These are phyloP conservation scores for Xiphorhynchus erythropygius DNA, from an alignment of 2,797 vertebrate genomes.

Conservation along the genomic window DNA sequence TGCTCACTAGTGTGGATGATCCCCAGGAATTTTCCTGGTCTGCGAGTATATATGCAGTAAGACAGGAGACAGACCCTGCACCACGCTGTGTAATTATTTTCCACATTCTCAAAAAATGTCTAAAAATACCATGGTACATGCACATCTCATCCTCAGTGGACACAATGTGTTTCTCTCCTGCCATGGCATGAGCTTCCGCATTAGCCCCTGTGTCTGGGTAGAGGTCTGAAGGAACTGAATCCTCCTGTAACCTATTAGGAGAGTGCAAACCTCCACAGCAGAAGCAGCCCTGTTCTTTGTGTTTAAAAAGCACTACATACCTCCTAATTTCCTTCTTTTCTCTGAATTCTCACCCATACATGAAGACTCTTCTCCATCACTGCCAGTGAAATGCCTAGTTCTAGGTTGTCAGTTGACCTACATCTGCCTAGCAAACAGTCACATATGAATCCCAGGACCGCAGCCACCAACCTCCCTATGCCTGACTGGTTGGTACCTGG, in stretches of 20 bases:
- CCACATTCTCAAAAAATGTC: not conserved
- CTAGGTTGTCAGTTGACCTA: not conserved
- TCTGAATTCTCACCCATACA: not conserved
- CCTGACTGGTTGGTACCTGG: not conserved
- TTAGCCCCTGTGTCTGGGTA: not conserved
- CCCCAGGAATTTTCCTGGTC: conserved; percentile 41
- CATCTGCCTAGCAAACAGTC: not conserved
- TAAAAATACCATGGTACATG: not conserved
- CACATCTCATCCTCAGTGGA: not conserved
- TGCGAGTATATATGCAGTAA: not conserved
- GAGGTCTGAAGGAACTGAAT: not conserved
- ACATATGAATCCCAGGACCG: not conserved
- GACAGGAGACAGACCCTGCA: not conserved
- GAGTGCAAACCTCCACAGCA: not conserved
- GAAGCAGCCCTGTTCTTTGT: not conserved
- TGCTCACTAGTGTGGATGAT: conserved; percentile 56
- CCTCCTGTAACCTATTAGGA: not conserved
- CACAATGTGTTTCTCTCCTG: not conserved
- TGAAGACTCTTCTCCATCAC: not conserved
- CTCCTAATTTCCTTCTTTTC: not conserved
- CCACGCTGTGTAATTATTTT: not conserved
- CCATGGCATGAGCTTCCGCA: not conserved
- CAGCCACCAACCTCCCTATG: too few species aligned
- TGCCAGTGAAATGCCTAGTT: not conserved
- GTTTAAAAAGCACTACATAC: not conserved